Percentiles rank a stretch among this genome's conserved stretches.
phyloP scores from a whole-genome alignment of 2,888 invertebrate species.

The Amphipyra berbera region DNA sequence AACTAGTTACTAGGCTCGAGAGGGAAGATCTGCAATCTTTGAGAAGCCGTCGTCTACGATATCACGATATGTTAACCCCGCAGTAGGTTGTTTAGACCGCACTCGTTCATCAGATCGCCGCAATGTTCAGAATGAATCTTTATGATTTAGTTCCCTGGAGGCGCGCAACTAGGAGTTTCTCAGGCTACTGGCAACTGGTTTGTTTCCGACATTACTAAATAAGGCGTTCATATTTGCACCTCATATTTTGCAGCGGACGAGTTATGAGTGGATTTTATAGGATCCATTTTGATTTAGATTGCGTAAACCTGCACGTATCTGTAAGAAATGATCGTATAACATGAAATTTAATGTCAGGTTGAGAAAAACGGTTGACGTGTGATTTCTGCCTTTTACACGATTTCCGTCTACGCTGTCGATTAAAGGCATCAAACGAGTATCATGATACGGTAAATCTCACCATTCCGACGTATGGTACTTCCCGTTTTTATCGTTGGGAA shows the following conservation, averaged over 20 bases:
- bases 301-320: constrained; percentile 47
- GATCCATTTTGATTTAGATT: constrained; percentile 73
- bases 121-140: constrained; percentile 82
- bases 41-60: constrained; percentile 65
- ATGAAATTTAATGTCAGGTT: constrained; percentile 46
- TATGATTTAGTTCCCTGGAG: constrained; percentile 82
- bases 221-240: constrained; percentile 84
- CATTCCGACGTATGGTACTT: not conserved
- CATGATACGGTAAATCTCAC: not conserved
- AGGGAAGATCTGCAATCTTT: constrained; percentile 68
- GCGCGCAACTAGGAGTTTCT: constrained; percentile 78
- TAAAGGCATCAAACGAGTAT: not conserved
- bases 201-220: constrained; percentile 83
- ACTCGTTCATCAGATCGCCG: constrained; percentile 77
- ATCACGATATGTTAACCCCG: constrained; percentile 65
- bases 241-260: constrained; percentile 73
- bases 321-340: constrained; percentile 39
- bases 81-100: constrained; percentile 64
- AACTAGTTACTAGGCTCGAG: constrained; percentile 64
- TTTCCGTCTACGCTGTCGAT: constrained; percentile 22
- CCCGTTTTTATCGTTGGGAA: not conserved
- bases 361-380: constrained; percentile 37
- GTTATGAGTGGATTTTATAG: constrained; percentile 65
- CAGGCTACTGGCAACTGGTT: constrained; percentile 84
- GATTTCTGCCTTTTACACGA: constrained; percentile 25